Evolutionary conservation across 2,797 vertebrate genomes (phyloP).

Genomic region (Stomatorhinus walkeri): DNA sequence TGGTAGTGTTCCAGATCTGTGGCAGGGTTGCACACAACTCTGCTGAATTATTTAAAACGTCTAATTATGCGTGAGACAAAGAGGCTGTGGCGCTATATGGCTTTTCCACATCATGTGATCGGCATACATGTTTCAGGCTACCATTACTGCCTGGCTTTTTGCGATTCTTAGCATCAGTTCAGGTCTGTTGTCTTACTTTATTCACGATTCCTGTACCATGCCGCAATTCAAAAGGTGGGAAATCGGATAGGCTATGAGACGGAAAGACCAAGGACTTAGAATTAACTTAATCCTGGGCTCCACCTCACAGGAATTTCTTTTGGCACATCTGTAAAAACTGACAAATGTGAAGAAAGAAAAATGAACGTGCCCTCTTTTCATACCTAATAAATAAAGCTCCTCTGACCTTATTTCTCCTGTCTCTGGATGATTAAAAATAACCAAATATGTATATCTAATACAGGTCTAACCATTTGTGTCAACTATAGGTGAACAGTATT

Average conservation of each 20-base stretch:
- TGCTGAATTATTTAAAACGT: slow-evolving; percentile 6
- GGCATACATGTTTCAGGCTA: neutral
- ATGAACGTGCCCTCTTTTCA: neutral
- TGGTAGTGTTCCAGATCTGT: neutral
- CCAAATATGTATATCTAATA: neutral
- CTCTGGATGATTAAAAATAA: neutral
- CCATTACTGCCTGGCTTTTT: neutral
- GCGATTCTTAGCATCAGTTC: neutral
- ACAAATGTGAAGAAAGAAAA: neutral
- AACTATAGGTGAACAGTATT: neutral
- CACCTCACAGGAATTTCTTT: neutral
- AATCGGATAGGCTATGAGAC: neutral
- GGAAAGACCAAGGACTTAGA: neutral
- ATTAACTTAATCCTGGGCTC: neutral
- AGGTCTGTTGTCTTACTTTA: neutral
- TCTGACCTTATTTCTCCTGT: neutral
- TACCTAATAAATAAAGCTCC: neutral
- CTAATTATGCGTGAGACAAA: neutral
- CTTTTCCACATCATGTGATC: neutral
- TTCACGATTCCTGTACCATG: neutral
- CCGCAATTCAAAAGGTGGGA: neutral
- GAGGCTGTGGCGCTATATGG: neutral
- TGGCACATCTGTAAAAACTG: neutral
- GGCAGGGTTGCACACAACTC: neutral
- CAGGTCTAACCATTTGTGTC: neutral